These are phyloP conservation scores for Macaria liturata DNA, from an alignment of 2,888 invertebrate genomes.

Conservation along the genomic window DNA sequence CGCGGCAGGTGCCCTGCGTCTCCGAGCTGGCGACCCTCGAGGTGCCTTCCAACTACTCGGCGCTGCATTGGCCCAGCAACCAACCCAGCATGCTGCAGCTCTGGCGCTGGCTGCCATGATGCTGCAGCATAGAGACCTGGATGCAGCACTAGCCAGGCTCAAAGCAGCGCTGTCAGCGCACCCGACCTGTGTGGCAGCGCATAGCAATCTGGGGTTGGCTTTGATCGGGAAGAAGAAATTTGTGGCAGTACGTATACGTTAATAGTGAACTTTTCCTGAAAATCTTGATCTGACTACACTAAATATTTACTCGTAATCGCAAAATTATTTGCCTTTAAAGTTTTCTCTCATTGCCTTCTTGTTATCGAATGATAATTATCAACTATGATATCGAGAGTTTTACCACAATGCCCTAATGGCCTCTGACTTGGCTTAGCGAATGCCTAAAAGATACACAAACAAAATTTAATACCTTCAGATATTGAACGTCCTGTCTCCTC, in stretches of 20 bases:
- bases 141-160: slow-evolving; percentile 74
- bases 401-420: too few relatives aligned
- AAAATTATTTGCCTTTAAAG: too few relatives aligned
- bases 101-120: slow-evolving; percentile 80
- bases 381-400: too few relatives aligned
- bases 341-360: too few relatives aligned
- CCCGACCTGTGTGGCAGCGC: slow-evolving; percentile 72
- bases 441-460: too few relatives aligned
- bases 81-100: slow-evolving; percentile 74
- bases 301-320: too few relatives aligned
- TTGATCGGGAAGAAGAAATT: slow-evolving; percentile 72
- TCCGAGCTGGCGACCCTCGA: slow-evolving; percentile 75
- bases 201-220: slow-evolving; percentile 69
- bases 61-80: slow-evolving; percentile 76
- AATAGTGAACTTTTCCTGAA: too few relatives aligned
- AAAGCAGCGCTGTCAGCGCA: slow-evolving; percentile 74
- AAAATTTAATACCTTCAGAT: too few relatives aligned
- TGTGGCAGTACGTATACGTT: slow-evolving; percentile 59
- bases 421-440: too few relatives aligned
- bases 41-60: slow-evolving; percentile 81
- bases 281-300: too few relatives aligned
- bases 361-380: too few relatives aligned
- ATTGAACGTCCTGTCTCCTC: too few relatives aligned
- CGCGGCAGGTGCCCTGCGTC: slow-evolving; percentile 75
- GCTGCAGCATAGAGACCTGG: slow-evolving; percentile 76